Evolutionary conservation across 2,888 invertebrate species (phyloP), one percentile per base, ranked within the genome.

Genomic region (Invenusta paracnida): DNA sequence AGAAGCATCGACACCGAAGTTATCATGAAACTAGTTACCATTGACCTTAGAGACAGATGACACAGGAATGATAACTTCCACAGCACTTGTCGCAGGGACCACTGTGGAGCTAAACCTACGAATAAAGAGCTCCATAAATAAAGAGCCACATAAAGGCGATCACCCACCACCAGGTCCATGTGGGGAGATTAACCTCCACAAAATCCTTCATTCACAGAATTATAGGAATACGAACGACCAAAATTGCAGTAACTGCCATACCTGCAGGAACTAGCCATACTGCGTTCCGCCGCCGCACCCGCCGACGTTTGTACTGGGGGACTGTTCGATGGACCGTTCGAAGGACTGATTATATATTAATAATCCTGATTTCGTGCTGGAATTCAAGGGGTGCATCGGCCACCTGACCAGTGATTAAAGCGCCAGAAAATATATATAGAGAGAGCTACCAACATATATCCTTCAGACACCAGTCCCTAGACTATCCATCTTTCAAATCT

Each of bases 371-470:
- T n/a, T n/a, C n/a, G n/a, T n/a, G n/a, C n/a, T n/a, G n/a, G n/a
- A n/a, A n/a, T 73, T 73, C 25, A 2, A 13, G 73, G 73, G 73
- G 73, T 23, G 73, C 73, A 73, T 23, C 73, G 27, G 73, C 73
- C 23, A 13, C 23, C 5, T 5, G 25, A 23, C 73, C 73, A 5
- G 73, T 23, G 73, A 73, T 23, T 13, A 73, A 73, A 73, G 73
- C 73, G 73, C 73, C 73, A 73, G 73, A 73, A 23, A 73, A 73
- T 73, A 73, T 5, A 73, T 5, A 73, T 5, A 23, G 73, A 73
- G 73, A 73, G 73, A 73, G n/a, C n/a, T n/a, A n/a, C n/a, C n/a
- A n/a, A n/a, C n/a, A n/a, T n/a, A n/a, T n/a, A n/a, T n/a, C n/a
- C n/a, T n/a, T n/a, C n/a, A n/a, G n/a, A n/a, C n/a, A n/a, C n/a